A percentile compares a stretch with the other conserved stretches of the same genome.
Evolutionary conservation across 2,113 vertebrate genomes (phyloP).

Genomic region (Serilophus lunatus): DNA sequence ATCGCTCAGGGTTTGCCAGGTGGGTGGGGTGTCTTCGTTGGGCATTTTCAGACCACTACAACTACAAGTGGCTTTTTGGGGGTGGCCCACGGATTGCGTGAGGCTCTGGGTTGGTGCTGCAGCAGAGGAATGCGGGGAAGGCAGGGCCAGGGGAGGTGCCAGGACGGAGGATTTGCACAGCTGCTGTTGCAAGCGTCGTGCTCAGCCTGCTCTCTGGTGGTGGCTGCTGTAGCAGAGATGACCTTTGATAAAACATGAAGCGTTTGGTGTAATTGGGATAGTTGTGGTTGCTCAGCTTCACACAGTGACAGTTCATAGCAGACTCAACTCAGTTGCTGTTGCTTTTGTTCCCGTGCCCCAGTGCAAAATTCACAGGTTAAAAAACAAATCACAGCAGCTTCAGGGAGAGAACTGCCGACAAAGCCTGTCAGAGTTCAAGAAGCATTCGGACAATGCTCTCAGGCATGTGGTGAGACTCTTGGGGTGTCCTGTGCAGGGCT

Average conservation of each 20-base stretch:
- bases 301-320: not conserved
- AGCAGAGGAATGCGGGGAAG: not conserved
- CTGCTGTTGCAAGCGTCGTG: not conserved
- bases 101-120: not conserved
- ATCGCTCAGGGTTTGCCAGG: not conserved
- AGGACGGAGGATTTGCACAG: slow-evolving; percentile 7
- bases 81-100: rapidly evolving
- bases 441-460: not conserved
- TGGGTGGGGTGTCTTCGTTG: not conserved
- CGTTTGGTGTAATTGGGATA: not conserved
- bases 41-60: not conserved
- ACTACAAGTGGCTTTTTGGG: not conserved
- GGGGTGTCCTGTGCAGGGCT: not conserved
- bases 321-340: not conserved
- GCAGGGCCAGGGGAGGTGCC: not conserved
- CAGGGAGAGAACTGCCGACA: not conserved
- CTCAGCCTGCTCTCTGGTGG: slow-evolving; percentile 68
- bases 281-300: not conserved
- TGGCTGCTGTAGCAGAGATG: slow-evolving; percentile 15
- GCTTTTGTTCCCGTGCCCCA: not conserved
- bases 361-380: not conserved
- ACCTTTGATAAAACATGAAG: slow-evolving; percentile 31
- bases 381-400: not conserved
- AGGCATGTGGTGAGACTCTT: not conserved
- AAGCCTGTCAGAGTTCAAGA: not conserved